A percentile compares a stretch with the other conserved stretches of the same genome.
Conservation (phyloP, 2,113 vertebrate genomes). For the Oxyruncus cristatus region DNA sequence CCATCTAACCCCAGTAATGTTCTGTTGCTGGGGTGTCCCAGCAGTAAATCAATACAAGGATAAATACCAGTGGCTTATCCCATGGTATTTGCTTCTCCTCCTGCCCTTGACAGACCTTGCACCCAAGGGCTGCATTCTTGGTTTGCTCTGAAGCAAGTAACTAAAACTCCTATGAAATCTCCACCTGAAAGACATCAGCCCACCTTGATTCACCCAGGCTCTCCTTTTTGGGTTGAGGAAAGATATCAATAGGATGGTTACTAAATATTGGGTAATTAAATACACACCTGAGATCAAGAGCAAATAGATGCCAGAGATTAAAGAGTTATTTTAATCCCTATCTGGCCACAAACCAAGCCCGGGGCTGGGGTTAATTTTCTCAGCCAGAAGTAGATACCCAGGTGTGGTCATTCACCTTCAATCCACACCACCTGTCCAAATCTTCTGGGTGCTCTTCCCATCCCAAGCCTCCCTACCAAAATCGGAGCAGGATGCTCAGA, state of each 20-base stretch:
- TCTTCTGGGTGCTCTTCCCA: neutral
- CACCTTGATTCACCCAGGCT: neutral
- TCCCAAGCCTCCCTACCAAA: neutral
- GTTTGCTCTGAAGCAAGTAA: neutral
- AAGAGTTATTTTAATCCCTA: neutral
- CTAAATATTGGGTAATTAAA: neutral
- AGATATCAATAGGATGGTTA: neutral
- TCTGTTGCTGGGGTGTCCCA: neutral
- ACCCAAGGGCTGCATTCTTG: neutral
- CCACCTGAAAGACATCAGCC: neutral
- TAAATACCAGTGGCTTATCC: neutral
- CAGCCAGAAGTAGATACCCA: neutral
- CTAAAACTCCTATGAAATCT: neutral
- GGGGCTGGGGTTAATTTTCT: neutral
- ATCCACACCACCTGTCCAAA: neutral
- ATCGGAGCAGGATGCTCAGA: neutral
- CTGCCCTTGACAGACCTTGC: neutral
- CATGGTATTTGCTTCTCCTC: neutral
- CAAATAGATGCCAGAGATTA: neutral
- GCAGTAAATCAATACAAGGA: neutral
- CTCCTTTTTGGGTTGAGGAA: neutral
- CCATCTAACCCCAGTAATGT: rapidly evolving
- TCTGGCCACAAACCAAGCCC: neutral
- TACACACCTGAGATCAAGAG: neutral
- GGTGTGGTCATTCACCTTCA: neutral